Evolutionary conservation across 2,113 vertebrate species (phyloP).

Genomic region (Chaetodon auriga): DNA sequence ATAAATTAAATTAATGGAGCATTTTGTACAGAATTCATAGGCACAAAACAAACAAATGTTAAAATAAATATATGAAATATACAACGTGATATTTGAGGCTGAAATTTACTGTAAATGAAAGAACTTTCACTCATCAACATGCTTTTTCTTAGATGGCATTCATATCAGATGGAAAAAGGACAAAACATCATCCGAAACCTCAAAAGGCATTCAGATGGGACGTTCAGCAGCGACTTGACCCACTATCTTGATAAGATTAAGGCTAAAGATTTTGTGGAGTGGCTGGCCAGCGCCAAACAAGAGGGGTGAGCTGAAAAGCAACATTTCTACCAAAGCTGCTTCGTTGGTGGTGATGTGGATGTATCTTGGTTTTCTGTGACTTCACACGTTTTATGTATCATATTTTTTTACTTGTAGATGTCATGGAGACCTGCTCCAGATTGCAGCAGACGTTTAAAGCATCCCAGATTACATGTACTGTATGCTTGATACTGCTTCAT

Average conservation of each 20-base stretch:
- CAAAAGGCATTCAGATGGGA: conserved; percentile 88
- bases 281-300: conserved; percentile 84
- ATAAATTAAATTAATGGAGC: background rate
- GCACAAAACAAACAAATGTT: background rate
- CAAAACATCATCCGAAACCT: conserved; percentile 26
- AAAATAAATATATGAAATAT: background rate
- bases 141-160: conserved; percentile 70
- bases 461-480: background rate
- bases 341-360: background rate
- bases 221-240: conserved; percentile 86
- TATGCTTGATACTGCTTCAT: background rate
- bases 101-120: conserved; percentile 1
- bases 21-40: no score
- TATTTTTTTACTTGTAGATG: conserved; percentile 50
- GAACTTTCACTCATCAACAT: background rate
- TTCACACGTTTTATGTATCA: background rate
- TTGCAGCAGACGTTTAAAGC: conserved; percentile 24
- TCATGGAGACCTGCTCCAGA: conserved; percentile 27
- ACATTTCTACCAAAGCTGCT: background rate
- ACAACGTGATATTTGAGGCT: background rate
- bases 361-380: background rate
- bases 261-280: conserved; percentile 89
- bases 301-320: conserved; percentile 63
- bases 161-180: conserved; percentile 51
- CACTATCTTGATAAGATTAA: conserved; percentile 85